These are phyloP conservation scores for Taeniopygia guttata DNA, from an alignment of 2,797 vertebrate species.

Conservation along the genomic window DNA sequence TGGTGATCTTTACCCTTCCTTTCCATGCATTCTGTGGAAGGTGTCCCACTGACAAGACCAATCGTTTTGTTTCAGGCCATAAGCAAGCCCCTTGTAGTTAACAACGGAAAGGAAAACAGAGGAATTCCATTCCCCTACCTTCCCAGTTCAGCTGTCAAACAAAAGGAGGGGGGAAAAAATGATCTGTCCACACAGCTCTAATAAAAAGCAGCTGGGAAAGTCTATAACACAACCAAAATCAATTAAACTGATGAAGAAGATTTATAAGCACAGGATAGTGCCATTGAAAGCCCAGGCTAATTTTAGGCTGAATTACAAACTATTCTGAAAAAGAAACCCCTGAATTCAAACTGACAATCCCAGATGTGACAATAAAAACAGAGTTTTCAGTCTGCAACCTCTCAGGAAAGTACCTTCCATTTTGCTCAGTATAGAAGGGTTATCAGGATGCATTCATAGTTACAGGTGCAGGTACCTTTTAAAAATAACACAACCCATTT, in stretches of 20 bases:
- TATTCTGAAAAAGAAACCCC: not conserved
- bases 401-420: not conserved
- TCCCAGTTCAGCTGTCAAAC: not conserved
- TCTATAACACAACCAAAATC: not conserved
- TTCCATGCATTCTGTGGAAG: not conserved
- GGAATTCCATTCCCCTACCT: not conserved
- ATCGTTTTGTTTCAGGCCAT: not conserved
- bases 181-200: not conserved
- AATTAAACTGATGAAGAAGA: slow-evolving; percentile 3
- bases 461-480: not conserved
- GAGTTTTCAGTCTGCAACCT: not conserved
- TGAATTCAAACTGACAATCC: not conserved
- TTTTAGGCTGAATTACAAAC: not conserved
- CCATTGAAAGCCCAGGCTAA: not conserved
- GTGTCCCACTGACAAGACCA: not conserved
- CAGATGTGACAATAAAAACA: not conserved
- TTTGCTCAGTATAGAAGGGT: not conserved
- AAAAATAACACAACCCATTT: not conserved
- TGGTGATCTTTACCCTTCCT: not conserved
- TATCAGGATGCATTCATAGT: not conserved
- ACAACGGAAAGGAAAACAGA: not conserved
- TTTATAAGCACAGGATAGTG: not conserved
- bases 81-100: not conserved
- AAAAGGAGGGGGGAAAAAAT: not conserved
- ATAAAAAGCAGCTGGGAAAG: slow-evolving; percentile 13